Conservation (phyloP, 2,888 invertebrate species). For the Drosophila testacea region DNA sequence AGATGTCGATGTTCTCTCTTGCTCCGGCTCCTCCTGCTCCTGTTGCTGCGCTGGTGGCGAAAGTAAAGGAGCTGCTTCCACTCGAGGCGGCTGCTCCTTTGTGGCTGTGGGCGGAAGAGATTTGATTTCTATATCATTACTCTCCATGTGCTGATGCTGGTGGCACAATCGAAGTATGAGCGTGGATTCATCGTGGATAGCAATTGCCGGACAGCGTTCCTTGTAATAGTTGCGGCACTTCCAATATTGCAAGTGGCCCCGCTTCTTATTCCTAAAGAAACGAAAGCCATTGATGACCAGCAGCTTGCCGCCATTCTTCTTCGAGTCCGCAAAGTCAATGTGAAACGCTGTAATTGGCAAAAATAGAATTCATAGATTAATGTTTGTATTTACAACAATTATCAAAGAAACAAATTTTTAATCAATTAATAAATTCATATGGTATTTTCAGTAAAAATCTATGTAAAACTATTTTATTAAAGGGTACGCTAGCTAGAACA, state of each 20-base stretch:
- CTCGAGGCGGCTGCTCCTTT: slow-evolving; percentile 29
- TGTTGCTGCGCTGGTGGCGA: slow-evolving; percentile 5
- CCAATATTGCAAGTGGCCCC: slow-evolving; percentile 85
- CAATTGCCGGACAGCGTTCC: slow-evolving; percentile 85
- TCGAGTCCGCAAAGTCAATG: slow-evolving; percentile 85
- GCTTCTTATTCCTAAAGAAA: slow-evolving; percentile 85
- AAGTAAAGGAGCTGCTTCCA: slow-evolving; percentile 2
- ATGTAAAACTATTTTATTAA: slow-evolving; percentile 53
- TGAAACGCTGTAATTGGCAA: slow-evolving; percentile 79
- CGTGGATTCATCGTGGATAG: slow-evolving; percentile 84
- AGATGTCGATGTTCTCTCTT: slow-evolving; percentile 2
- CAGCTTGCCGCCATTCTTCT: slow-evolving; percentile 85
- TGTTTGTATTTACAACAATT: not conserved
- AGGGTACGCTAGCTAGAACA: slow-evolving; percentile 24
- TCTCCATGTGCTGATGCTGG: slow-evolving; percentile 83
- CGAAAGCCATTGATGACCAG: slow-evolving; percentile 85
- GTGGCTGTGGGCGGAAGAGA: slow-evolving; percentile 58
- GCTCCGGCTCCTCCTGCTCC: slow-evolving; percentile 3
- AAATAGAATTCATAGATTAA: slow-evolving; percentile 24
- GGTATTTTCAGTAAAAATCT: slow-evolving; percentile 13
- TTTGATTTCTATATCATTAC: slow-evolving; percentile 84
- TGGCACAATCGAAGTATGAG: slow-evolving; percentile 83
- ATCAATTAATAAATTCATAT: slow-evolving; percentile 1
- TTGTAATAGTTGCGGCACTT: slow-evolving; percentile 85
- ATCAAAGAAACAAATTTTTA: not conserved